These are phyloP conservation scores for Odontothrips loti DNA, from an alignment of 2,888 invertebrate genomes.

Conservation along the genomic window DNA sequence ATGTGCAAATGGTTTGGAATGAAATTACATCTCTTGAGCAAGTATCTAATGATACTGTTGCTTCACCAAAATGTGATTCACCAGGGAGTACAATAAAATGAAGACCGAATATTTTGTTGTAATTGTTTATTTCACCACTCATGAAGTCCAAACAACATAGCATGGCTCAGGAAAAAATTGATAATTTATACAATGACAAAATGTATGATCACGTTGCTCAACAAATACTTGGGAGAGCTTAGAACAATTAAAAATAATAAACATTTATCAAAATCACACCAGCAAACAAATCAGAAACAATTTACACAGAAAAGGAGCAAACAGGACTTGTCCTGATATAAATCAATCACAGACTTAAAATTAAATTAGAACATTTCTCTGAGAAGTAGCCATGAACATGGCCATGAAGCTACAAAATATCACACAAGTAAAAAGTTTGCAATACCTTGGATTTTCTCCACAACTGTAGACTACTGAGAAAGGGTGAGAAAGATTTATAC, in stretches of 20 bases:
- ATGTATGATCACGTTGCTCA: background rate
- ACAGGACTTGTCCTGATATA: background rate
- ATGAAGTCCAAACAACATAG: background rate
- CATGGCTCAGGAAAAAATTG: background rate
- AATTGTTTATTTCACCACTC: background rate
- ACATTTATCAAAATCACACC: background rate
- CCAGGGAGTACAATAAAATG: background rate
- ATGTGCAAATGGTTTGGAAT: too few species aligned
- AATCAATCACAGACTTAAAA: conserved; percentile 2
- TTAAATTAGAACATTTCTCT: conserved; percentile 12
- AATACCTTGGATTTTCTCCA: background rate
- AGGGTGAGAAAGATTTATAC: background rate
- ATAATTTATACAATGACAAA: background rate
- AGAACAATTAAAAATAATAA: background rate
- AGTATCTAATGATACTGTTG: too few species aligned
- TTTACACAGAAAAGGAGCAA: background rate
- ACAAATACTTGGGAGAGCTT: background rate
- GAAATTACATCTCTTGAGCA: too few species aligned
- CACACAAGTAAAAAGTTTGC: conserved; percentile 3
- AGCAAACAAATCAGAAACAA: conserved; percentile 5
- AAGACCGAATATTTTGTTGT: background rate
- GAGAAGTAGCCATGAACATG: background rate
- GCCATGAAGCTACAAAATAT: conserved; percentile 1
- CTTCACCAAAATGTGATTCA: background rate
- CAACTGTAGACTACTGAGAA: background rate